These are phyloP conservation scores for Sesamia nonagrioides DNA, from an alignment of 1,140 invertebrate genomes.

Conservation along the genomic window DNA sequence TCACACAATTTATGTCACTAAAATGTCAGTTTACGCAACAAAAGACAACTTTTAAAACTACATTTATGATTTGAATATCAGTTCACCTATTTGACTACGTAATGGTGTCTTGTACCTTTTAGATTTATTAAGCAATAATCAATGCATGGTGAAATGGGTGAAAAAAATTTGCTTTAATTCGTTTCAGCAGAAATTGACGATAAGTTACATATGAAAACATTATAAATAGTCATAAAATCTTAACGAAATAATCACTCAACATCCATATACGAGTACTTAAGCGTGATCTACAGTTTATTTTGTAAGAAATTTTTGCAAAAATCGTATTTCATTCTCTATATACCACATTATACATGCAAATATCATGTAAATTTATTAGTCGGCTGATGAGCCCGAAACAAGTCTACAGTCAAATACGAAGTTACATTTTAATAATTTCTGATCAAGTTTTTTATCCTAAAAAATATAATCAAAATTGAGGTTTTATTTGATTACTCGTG, in stretches of 20 bases:
- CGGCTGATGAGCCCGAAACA: constrained; percentile 40
- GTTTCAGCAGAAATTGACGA: constrained; percentile 32
- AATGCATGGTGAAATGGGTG: constrained; percentile 14
- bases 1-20: constrained; percentile 9
- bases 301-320: constrained; percentile 35
- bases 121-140: constrained; percentile 19
- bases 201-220: constrained; percentile 28
- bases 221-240: constrained; percentile 39
- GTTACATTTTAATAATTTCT: constrained; percentile 24
- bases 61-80: neutral
- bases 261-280: constrained; percentile 19
- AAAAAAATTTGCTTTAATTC: constrained; percentile 31
- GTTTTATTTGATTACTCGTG: constrained; percentile 24
- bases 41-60: neutral
- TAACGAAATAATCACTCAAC: constrained; percentile 29
- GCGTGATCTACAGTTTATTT: constrained; percentile 23
- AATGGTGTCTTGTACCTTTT: neutral
- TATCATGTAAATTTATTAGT: constrained; percentile 36
- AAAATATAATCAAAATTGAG: constrained; percentile 29
- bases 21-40: constrained; percentile 21
- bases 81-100: neutral
- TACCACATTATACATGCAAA: constrained; percentile 42
- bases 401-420: constrained; percentile 17
- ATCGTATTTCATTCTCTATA: constrained; percentile 41
- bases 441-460: constrained; percentile 19